Base-by-base conservation (phyloP, 1,140 invertebrate species). In the Helicorthomorpha holstii region DNA sequence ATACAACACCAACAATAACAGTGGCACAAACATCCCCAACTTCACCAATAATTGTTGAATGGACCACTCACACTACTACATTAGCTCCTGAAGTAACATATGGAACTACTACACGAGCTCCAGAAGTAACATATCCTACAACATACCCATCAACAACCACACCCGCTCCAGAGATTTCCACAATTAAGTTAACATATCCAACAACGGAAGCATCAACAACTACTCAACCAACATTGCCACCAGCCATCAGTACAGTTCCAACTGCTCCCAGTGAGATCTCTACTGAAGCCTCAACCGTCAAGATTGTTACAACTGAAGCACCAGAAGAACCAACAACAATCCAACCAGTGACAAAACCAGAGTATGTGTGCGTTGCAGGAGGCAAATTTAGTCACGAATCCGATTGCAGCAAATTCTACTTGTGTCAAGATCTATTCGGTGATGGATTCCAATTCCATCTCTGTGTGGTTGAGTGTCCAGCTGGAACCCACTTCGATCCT, bases 321-420 rank as follows among this genome's bases (percentile, higher is more conserved):
- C 38, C 12, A 41, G 12, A 12, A 41, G 38, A 12, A 41, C 38
- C 38, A 41, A 12, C 12, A 41, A 12, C 38, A 41, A 12, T 41
- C 38, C 12, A 12, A 19, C 12, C 38, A 41, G 38, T 46, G 44
- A 46, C 29, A 46, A 7, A 7, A 7, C 44, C 25, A 19, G 25
- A 21, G 19, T 7, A 10, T 7, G 44, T 46, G 19, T 49, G 48
- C 48, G 24, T 7, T 7, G 26, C 41, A 12, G 25, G n/a, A 10
- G 48, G 48, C 24, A 26, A 19, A 16, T 49, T 49, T 34, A 4
- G 7, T 7, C 24, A 49, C 26, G 4, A 4, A 12, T 7, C 4
- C 21, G 48, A 49, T 27, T 49, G 48, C 21, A 38, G 4, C 4
- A 49, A 49, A 49, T 49, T 27, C 21, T 49, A 49, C 21, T 19